phyloP scores from a whole-genome alignment of 2,113 vertebrate species.

The Varanus komodoensis region DNA sequence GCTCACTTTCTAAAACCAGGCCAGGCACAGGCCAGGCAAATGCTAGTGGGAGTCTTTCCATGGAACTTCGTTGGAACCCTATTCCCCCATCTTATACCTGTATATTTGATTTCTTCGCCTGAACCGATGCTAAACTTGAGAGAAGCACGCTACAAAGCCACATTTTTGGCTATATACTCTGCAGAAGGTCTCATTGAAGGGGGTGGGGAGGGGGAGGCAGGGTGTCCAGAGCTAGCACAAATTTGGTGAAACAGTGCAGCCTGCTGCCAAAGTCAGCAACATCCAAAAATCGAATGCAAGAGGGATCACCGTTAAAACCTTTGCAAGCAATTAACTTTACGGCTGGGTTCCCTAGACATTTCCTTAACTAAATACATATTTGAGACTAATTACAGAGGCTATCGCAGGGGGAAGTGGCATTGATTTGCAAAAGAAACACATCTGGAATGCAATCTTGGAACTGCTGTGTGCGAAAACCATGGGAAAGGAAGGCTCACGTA shows the following conservation, averaged over 20 bases:
- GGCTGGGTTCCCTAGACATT: constrained; percentile 26
- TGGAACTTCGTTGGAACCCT: no score
- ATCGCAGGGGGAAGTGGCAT: background rate
- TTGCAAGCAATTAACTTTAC: constrained; percentile 35
- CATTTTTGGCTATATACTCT: background rate
- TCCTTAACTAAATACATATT: constrained; percentile 37
- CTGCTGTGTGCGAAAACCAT: background rate
- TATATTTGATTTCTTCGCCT: background rate
- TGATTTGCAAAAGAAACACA: background rate
- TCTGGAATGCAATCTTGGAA: background rate
- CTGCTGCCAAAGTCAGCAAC: constrained; percentile 35
- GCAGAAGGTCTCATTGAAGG: background rate
- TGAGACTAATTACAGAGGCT: constrained; percentile 36
- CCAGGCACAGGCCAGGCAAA: no score
- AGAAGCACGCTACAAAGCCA: background rate
- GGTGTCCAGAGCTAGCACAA: background rate
- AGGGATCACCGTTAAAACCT: constrained; percentile 35
- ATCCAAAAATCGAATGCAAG: constrained; percentile 7
- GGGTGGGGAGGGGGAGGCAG: background rate
- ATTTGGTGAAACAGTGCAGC: constrained; percentile 7
- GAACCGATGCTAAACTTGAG: background rate
- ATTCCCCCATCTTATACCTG: no score
- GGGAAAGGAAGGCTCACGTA: background rate
- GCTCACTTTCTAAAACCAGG: no score
- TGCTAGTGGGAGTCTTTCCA: no score